These are phyloP conservation scores for Dendrocincla tyrannina DNA, from an alignment of 2,797 vertebrate species.

Conservation along the genomic window DNA sequence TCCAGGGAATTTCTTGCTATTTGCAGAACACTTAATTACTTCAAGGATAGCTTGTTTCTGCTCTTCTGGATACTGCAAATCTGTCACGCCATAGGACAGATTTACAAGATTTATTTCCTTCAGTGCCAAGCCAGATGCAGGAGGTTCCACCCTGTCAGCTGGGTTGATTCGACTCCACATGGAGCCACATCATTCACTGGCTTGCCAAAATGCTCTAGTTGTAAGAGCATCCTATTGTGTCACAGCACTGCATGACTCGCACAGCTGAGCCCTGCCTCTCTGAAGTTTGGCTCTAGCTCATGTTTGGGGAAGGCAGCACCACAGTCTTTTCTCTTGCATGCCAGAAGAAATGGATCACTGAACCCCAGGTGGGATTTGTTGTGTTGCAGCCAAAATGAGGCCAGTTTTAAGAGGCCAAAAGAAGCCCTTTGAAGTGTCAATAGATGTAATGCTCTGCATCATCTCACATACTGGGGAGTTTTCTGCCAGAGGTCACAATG, in stretches of 20 bases:
- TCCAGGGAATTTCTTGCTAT: background rate
- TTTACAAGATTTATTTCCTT: background rate
- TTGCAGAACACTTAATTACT: background rate
- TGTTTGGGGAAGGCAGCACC: background rate
- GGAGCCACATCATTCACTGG: background rate
- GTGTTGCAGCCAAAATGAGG: background rate
- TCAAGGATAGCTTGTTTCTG: constrained; percentile 22
- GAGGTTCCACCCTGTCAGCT: background rate
- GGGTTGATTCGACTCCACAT: background rate
- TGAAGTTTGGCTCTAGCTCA: background rate
- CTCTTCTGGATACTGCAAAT: constrained; percentile 1
- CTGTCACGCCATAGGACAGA: background rate
- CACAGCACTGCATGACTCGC: background rate
- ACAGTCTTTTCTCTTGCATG: background rate
- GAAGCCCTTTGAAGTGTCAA: background rate
- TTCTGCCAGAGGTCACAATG: background rate
- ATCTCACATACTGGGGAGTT: background rate
- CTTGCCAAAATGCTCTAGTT: background rate
- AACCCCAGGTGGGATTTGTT: constrained; percentile 3
- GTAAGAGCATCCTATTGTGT: background rate
- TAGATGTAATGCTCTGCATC: background rate
- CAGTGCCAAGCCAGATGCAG: background rate
- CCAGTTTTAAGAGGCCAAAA: constrained; percentile 13
- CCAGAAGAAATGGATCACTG: background rate
- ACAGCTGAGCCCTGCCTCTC: background rate